A percentile compares a stretch with the other conserved stretches of the same genome.
Conservation (phyloP, 2,797 vertebrate species). For the Thripadectes ignobilis region DNA sequence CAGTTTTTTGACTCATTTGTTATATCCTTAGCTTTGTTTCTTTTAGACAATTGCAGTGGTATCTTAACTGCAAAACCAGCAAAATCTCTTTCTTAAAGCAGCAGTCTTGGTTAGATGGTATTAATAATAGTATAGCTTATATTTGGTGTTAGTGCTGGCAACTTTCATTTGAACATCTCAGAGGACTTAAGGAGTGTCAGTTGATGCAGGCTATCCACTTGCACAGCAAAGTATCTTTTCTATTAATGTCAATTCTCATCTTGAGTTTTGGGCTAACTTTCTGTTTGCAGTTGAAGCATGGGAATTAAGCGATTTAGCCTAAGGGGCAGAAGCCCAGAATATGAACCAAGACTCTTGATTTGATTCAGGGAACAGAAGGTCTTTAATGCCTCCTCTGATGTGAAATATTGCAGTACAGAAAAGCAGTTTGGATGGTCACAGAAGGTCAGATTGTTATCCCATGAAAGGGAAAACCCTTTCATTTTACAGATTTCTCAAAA, state of each 20-base stretch:
- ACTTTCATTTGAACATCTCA: not conserved
- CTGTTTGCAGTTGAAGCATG: not conserved
- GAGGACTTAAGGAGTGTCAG: not conserved
- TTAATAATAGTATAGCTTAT: not conserved
- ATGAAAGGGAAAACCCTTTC: not conserved
- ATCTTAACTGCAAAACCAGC: conserved; percentile 13
- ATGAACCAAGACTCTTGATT: not conserved
- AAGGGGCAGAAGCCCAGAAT: not conserved
- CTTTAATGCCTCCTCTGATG: not conserved
- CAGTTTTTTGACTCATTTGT: conserved; percentile 47
- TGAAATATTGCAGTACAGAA: not conserved
- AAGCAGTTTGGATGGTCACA: not conserved
- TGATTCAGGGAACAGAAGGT: not conserved
- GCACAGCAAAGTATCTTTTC: not conserved
- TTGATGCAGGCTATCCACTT: not conserved
- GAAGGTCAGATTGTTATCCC: not conserved
- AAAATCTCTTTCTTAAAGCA: not conserved
- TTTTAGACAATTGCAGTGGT: not conserved
- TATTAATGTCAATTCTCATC: not conserved
- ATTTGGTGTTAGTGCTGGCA: not conserved
- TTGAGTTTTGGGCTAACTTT: not conserved
- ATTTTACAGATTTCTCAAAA: not conserved
- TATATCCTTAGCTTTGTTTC: conserved; percentile 40
- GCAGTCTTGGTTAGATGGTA: conserved; percentile 1
- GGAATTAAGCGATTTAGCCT: not conserved